phyloP scores from a whole-genome alignment of 2,797 vertebrate genomes.

The Channallabes apus region DNA sequence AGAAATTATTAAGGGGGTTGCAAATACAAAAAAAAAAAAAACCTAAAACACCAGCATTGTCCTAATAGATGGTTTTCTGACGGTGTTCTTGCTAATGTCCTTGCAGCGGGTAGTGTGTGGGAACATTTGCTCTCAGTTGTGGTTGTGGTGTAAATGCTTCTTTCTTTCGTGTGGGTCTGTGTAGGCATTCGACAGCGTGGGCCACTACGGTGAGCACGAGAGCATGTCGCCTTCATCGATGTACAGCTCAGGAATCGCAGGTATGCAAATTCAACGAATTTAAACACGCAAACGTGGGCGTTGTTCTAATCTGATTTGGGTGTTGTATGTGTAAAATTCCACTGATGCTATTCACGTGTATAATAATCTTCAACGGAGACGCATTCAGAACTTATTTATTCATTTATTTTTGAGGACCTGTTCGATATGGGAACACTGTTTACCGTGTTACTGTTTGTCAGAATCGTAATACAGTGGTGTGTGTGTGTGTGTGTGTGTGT shows the following conservation, averaged over 20 bases:
- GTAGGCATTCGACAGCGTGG: conserved; percentile 83
- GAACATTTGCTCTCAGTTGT: background rate
- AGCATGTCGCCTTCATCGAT: conserved; percentile 80
- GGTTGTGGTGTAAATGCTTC: background rate
- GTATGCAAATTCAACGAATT: conserved; percentile 61
- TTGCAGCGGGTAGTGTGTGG: background rate
- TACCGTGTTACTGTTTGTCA: background rate
- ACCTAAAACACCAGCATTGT: background rate
- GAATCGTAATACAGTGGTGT: background rate
- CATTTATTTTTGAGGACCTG: background rate
- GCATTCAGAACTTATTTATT: background rate
- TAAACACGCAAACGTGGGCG: background rate
- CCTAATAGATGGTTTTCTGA: background rate
- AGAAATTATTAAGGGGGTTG: background rate
- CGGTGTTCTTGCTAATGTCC: conserved; percentile 2
- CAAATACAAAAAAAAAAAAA: background rate
- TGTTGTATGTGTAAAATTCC: background rate
- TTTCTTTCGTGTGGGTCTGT: conserved; percentile 15
- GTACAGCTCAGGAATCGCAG: conserved; percentile 84
- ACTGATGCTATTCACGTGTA: background rate
- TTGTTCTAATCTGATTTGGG: background rate
- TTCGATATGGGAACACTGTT: background rate
- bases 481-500: too few species aligned
- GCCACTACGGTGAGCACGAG: conserved; percentile 82
- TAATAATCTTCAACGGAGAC: background rate